Percentiles rank a stretch among this genome's conserved stretches.
phyloP scores from a whole-genome alignment of 2,113 vertebrate species.

The Suricata suricatta region DNA sequence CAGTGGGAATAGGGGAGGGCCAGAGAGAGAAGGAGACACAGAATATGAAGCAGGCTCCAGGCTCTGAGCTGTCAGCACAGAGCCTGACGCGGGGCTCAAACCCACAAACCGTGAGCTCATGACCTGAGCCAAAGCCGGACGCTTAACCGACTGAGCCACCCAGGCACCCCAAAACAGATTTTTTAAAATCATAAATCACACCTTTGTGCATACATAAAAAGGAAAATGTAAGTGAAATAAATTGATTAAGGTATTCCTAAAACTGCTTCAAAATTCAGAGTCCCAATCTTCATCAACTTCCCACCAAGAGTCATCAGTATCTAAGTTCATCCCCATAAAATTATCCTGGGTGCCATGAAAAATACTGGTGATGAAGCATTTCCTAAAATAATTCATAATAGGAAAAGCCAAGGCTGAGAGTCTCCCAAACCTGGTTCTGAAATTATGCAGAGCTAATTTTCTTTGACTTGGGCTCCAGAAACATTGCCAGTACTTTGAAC shows the following conservation, averaged over 20 bases:
- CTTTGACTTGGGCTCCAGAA: neutral
- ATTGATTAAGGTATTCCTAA: neutral
- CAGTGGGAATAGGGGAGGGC: too few relatives aligned
- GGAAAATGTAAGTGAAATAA: conserved; percentile 8
- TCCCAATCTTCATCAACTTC: neutral
- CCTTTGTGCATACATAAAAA: neutral
- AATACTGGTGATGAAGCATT: neutral
- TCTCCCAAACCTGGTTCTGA: neutral
- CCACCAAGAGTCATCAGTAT: neutral
- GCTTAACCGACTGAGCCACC: too few relatives aligned
- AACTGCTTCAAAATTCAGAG: neutral
- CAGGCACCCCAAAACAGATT: too few relatives aligned
- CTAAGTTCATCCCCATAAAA: neutral
- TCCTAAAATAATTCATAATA: neutral
- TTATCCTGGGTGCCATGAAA: neutral
- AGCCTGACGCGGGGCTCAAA: too few relatives aligned
- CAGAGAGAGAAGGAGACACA: too few relatives aligned
- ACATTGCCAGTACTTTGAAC: neutral
- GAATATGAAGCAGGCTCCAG: too few relatives aligned
- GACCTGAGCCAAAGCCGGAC: too few relatives aligned
- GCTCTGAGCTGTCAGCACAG: too few relatives aligned
- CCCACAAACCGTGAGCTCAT: too few relatives aligned
- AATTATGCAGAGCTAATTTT: neutral
- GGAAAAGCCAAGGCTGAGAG: neutral
- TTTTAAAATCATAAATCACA: neutral